A percentile compares a stretch with the other conserved stretches of the same genome.
phyloP scores from a whole-genome alignment of 1,140 invertebrate genomes.

The Harlomillsia oculata region DNA sequence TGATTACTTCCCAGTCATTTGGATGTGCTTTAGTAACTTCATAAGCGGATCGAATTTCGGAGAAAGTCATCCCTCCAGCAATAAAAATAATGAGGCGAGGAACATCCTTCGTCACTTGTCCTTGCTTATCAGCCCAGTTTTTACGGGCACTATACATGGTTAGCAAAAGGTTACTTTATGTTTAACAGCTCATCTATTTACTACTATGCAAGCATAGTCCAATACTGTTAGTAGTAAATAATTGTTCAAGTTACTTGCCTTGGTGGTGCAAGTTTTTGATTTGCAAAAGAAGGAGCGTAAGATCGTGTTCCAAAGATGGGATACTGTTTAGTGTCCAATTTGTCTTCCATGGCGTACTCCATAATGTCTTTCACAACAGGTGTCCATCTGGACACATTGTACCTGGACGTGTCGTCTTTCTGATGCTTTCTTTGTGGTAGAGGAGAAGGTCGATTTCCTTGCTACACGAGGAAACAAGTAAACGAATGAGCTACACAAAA shows the following conservation, averaged over 20 bases:
- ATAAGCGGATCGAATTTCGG: slow-evolving; percentile 94
- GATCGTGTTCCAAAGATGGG: slow-evolving; percentile 88
- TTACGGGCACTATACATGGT: too few relatives aligned
- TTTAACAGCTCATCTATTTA: too few relatives aligned
- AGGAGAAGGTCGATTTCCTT: too few relatives aligned
- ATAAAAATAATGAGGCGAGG: slow-evolving; percentile 93
- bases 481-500: too few relatives aligned
- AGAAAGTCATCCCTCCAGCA: slow-evolving; percentile 90
- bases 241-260: too few relatives aligned
- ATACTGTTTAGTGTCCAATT: slow-evolving; percentile 72
- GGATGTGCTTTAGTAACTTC: slow-evolving; percentile 87
- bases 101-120: slow-evolving; percentile 81
- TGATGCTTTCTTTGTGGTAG: slow-evolving; percentile 65
- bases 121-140: slow-evolving; percentile 1
- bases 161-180: too few relatives aligned
- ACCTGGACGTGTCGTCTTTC: slow-evolving; percentile 65
- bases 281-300: too few relatives aligned
- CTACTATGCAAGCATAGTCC: too few relatives aligned
- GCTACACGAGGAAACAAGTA: slow-evolving; percentile 36
- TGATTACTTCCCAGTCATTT: slow-evolving; percentile 99
- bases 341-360: slow-evolving; percentile 94
- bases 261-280: too few relatives aligned
- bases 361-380: slow-evolving; percentile 96
- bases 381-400: slow-evolving; percentile 80
- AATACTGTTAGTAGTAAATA: too few relatives aligned